Evolutionary conservation across 2,113 vertebrate species (phyloP).

Genomic region (Heloderma charlesbogerti): DNA sequence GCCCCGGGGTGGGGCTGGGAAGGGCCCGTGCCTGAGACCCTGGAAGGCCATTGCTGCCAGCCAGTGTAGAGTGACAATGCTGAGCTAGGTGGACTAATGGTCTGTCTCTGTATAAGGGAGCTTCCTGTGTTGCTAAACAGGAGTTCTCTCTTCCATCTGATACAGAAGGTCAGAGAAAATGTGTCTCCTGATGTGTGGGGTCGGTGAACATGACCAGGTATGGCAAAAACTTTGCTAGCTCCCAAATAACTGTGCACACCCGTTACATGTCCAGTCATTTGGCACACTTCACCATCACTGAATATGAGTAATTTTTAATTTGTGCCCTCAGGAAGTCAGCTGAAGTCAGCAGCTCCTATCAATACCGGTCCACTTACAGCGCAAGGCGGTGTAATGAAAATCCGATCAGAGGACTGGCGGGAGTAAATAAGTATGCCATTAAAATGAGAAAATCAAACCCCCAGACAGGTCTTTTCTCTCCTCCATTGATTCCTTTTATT

Average conservation of each 20-base stretch:
- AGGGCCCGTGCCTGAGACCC: too few relatives aligned
- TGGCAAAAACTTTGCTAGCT: neutral
- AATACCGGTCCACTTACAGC: conserved; percentile 77
- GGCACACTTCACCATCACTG: neutral
- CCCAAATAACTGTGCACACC: neutral
- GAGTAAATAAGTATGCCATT: conserved; percentile 82
- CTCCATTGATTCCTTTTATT: conserved; percentile 79
- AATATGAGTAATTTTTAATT: conserved; percentile 31
- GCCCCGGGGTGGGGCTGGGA: neutral
- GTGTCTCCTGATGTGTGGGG: neutral
- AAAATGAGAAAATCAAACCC: conserved; percentile 80
- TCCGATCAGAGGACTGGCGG: conserved; percentile 74
- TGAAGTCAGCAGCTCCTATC: conserved; percentile 78
- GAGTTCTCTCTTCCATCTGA: too few relatives aligned
- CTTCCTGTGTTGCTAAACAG: neutral
- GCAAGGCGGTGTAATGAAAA: conserved; percentile 76
- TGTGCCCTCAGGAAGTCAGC: conserved; percentile 51
- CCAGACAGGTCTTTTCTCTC: conserved; percentile 78
- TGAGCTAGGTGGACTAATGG: neutral
- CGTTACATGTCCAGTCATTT: neutral
- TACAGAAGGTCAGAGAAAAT: neutral
- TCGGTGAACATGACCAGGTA: neutral
- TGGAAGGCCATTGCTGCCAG: too few relatives aligned
- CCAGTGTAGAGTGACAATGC: neutral
- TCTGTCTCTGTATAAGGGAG: too few relatives aligned